Evolutionary conservation across 2,113 vertebrate species (phyloP).

Genomic region (Cyanoderma ruficeps): DNA sequence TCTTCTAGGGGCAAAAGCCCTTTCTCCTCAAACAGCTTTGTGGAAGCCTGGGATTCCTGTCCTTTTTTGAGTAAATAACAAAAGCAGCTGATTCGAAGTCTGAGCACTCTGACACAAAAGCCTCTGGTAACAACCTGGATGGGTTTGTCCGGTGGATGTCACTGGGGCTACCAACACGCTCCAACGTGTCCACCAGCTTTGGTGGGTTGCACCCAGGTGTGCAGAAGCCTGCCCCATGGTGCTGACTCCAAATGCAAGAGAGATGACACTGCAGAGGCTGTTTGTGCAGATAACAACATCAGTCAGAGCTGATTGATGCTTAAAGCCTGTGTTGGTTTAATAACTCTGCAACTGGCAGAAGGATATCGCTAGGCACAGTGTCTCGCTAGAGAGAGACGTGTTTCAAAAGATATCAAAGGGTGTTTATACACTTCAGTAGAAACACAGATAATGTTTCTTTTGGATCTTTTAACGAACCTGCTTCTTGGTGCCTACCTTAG

Average conservation of each 20-base stretch:
- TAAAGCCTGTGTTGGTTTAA: not conserved
- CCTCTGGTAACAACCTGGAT: too few relatives aligned
- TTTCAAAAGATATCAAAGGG: not conserved
- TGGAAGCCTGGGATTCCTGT: not conserved
- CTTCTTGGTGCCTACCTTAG: not conserved
- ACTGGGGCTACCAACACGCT: fast-evolving
- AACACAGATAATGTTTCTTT: not conserved
- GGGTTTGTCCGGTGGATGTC: not conserved
- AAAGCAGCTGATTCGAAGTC: not conserved
- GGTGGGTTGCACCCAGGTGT: not conserved
- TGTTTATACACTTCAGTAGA: not conserved
- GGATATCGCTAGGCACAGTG: not conserved
- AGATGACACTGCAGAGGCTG: not conserved
- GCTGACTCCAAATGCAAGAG: not conserved
- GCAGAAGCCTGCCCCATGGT: not conserved
- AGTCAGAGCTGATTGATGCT: not conserved
- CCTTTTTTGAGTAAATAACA: not conserved
- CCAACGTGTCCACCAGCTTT: fast-evolving
- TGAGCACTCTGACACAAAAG: not conserved
- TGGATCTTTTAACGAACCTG: not conserved
- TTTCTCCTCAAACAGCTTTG: not conserved
- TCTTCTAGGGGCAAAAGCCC: not conserved
- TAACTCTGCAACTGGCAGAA: not conserved
- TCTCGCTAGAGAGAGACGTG: not conserved
- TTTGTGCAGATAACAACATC: not conserved